Evolutionary conservation across 2,888 invertebrate genomes (phyloP).

Genomic region (Antitype chi): DNA sequence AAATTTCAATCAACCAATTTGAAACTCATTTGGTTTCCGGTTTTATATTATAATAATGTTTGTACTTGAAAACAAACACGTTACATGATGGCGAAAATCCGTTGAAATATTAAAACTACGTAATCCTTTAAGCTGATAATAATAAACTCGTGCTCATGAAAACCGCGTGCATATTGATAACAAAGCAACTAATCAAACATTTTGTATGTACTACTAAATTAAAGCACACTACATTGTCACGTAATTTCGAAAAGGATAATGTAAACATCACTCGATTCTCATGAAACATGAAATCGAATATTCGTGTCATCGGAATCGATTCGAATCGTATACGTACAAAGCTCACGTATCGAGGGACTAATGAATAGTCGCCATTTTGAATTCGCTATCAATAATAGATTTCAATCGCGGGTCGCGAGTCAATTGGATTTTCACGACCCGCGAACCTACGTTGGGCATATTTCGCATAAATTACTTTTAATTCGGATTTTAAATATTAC

Average conservation of each 20-base stretch:
- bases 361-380: conserved; percentile 80
- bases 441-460: conserved; percentile 61
- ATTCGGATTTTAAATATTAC: conserved; percentile 41
- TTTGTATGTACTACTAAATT: conserved; percentile 34
- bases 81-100: conserved; percentile 1
- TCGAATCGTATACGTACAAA: conserved; percentile 70
- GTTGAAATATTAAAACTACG: conserved; percentile 23
- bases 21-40: background rate
- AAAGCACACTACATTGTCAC: conserved; percentile 31
- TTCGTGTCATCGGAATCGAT: conserved; percentile 72
- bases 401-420: conserved; percentile 74
- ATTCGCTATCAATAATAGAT: conserved; percentile 81
- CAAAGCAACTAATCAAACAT: conserved; percentile 41
- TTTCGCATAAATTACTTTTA: conserved; percentile 53
- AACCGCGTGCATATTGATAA: conserved; percentile 19
- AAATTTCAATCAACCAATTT: background rate
- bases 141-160: background rate
- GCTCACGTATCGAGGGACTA: conserved; percentile 74
- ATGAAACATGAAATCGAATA: conserved; percentile 70
- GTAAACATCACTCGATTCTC: conserved; percentile 65
- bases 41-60: conserved; percentile 31
- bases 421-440: conserved; percentile 74
- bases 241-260: conserved; percentile 57
- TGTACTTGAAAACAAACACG: conserved; percentile 34
- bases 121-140: conserved; percentile 26